Base-by-base conservation (phyloP, 1,140 invertebrate genomes). In the Drosophila saltans region DNA sequence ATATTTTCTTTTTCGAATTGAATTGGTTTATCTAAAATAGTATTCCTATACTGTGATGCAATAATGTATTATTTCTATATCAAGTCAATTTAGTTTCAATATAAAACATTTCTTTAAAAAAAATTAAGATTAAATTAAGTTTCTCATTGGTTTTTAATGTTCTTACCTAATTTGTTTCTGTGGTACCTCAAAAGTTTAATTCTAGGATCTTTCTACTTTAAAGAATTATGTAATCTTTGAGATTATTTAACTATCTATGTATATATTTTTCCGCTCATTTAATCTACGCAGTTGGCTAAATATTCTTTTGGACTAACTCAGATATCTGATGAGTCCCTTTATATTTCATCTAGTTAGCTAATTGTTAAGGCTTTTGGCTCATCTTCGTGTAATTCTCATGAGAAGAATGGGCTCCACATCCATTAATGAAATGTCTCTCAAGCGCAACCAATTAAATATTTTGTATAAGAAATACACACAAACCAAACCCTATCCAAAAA, bases 381-480 rank as follows among this genome's bases (percentile, higher is more conserved):
- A 3, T 52, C 45, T 26, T 8, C 45, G 7, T 21, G 57, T 36
- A 30, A 60, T 69, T 66, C 63, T 48, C 63, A 62, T 58, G 62
- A 45, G 45, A 81, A 69, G 69, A 72, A 68, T 69, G 68, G 58
- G 8, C 21, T 52, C 45, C 45, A 52, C 45, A 52, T 58, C 69
- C 73, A 81, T 81, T 81, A 81, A 43, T 41, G 48, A 55, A 67
- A 71, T 80, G 55, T 64, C 76, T 86, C 83, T 88, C 80, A 82
- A 74, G 83, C 83, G 83, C 81, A 88, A 89, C 83, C 84, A 88
- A 88, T 88, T 88, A 88, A 88, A 80, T 75, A 52, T 78, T 86
- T 80, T 30, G 11, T 39, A 66, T 75, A 69, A 71, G 26, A 57
- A 39, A 36, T 28, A 66, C 39, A 45, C 21, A 78, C 11, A 36